Percentiles rank a stretch among this genome's conserved stretches.
phyloP scores from a whole-genome alignment of 2,797 vertebrate species.

The Alauda arvensis region DNA sequence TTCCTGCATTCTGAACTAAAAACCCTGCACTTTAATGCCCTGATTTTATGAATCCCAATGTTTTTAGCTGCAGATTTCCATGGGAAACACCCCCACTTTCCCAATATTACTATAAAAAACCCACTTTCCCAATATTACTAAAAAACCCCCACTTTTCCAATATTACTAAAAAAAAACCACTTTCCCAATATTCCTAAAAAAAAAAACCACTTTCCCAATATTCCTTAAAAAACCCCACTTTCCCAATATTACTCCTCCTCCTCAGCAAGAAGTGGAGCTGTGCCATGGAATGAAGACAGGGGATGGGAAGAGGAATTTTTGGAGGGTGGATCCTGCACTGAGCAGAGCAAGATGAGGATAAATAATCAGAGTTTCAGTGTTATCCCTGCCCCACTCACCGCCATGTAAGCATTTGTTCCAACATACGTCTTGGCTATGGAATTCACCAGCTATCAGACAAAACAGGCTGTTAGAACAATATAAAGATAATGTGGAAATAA shows the following conservation, averaged over 20 bases:
- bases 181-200: not conserved
- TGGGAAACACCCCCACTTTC: not conserved
- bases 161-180: not conserved
- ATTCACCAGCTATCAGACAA: constrained; percentile 92
- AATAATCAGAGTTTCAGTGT: constrained; percentile 3
- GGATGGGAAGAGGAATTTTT: not conserved
- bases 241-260: not conserved
- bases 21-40: not conserved
- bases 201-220: not conserved
- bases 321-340: not conserved
- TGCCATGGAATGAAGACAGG: not conserved
- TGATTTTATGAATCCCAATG: not conserved
- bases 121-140: too few species aligned
- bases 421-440: constrained; percentile 98
- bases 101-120: too few species aligned
- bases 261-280: accelerated
- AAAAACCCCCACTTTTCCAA: too few species aligned
- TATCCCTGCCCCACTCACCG: constrained; percentile 83
- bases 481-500: constrained; percentile 81
- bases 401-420: constrained; percentile 99
- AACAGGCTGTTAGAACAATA: constrained; percentile 78
- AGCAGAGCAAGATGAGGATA: not conserved
- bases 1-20: not conserved
- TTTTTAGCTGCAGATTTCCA: not conserved
- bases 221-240: too few species aligned